phyloP scores from a whole-genome alignment of 2,113 vertebrate species.

The Anguilla japonica region DNA sequence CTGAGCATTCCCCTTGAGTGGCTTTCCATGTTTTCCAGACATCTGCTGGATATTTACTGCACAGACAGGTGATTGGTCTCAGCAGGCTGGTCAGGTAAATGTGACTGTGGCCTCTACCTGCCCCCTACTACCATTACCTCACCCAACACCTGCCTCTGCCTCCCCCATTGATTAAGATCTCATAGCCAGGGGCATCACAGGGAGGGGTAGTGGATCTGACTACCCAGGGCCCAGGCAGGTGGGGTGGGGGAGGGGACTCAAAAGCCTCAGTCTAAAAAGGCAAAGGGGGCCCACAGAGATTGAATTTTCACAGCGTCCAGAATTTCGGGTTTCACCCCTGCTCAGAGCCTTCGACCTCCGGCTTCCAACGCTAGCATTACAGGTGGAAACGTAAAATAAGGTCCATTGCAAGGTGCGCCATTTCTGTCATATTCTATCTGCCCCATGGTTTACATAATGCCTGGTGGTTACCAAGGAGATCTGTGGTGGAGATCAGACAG shows the following conservation, averaged over 20 bases:
- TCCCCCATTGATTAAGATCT: neutral
- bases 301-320: no score
- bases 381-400: neutral
- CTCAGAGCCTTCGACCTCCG: neutral
- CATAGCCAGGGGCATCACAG: neutral
- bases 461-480: constrained; percentile 1
- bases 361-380: neutral
- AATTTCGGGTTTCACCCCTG: no score
- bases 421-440: constrained; percentile 4
- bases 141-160: neutral
- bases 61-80: constrained; percentile 57
- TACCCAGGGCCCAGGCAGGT: no score
- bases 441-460: neutral
- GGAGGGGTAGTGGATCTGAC: no score
- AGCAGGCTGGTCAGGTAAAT: constrained; percentile 58
- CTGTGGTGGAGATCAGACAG: neutral
- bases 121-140: neutral
- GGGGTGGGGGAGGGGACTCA: no score
- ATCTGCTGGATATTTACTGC: constrained; percentile 58
- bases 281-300: no score
- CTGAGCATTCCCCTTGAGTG: constrained; percentile 22
- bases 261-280: no score
- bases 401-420: neutral
- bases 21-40: constrained; percentile 52
- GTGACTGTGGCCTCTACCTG: constrained; percentile 36